Evolutionary conservation across 2,797 vertebrate species (phyloP), one percentile per base, ranked within the genome.

Genomic region (Margarornis squamiger): DNA sequence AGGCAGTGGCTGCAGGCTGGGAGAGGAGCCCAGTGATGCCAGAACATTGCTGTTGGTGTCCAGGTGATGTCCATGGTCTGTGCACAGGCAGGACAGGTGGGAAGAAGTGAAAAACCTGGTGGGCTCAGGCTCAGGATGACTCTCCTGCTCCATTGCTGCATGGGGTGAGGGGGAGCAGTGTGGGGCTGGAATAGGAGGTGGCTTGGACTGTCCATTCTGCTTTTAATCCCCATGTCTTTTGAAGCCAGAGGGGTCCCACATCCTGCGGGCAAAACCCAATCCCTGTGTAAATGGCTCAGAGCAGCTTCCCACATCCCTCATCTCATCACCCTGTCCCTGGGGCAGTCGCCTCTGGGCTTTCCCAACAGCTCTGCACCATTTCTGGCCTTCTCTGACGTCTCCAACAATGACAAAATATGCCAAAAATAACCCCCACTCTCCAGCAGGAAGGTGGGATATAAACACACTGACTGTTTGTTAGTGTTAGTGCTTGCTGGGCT

Each of bases 1-100:
- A 68, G 38, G n/a, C 45, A 51, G 36, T 0, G 0, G 38, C 6
- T 49, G 49, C 6, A 23, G 29, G 51, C 83, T 77, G 70, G 49
- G 59, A 49, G 22, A 63, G 39, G 20, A 54, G 49, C 17, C 45
- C 9, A 7, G 15, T 54, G 49, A 27, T 41, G 67, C 26, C 11
- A 16, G 54, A 46, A 20, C 27, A 15, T 63, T 4, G 1, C 32
- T 62, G 34, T 4, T 3, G 3, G 23, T 71, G 52, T 57, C 38
- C 34, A 8, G 41, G 34, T n/a, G 57, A 46, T 26, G 30, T 18
- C 27, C 49, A 22, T 0, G 0, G 9, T 27, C 17, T 0, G 0
- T 63, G 14, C 34, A 41, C 0, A 0, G 36, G 52, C 4, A 55
- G 58, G 14, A 67, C 0, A 27, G 12, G 8, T 57, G 67, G 67